A percentile compares a stretch with the other conserved stretches of the same genome.
Evolutionary conservation across 2,797 vertebrate genomes (phyloP).

Genomic region (Halcyon leucocephala): DNA sequence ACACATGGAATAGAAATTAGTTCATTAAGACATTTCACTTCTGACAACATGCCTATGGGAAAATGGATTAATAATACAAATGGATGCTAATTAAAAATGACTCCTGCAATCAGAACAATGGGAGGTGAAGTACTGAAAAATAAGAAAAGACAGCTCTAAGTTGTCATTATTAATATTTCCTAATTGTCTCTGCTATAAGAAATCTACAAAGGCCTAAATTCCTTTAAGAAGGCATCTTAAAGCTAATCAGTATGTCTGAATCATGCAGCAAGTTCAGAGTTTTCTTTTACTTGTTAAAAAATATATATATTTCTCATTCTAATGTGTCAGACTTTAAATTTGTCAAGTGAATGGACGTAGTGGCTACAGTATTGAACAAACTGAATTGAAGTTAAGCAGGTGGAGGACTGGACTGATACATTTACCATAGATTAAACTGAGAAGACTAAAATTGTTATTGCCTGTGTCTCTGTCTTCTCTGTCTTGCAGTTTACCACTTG

Average conservation of each 20-base stretch:
- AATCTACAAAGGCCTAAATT: neutral
- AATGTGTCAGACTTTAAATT: neutral
- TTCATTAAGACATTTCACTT: conserved; percentile 51
- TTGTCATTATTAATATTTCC: conserved; percentile 38
- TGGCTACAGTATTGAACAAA: neutral
- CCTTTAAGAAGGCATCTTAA: neutral
- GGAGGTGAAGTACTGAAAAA: conserved; percentile 13
- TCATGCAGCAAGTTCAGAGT: neutral
- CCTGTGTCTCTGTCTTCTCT: neutral
- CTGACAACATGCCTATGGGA: conserved; percentile 26
- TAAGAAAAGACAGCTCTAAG: neutral
- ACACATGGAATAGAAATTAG: conserved; percentile 50
- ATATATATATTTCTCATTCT: neutral
- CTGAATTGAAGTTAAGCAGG: neutral
- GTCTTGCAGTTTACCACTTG: neutral
- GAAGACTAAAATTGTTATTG: neutral
- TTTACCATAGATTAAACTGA: neutral
- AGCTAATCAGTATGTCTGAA: neutral
- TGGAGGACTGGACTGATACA: neutral
- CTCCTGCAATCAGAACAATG: conserved; percentile 15
- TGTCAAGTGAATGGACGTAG: neutral
- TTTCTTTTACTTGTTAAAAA: neutral
- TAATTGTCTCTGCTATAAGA: neutral
- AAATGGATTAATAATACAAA: conserved; percentile 57
- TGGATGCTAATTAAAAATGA: conserved; percentile 61